Base-by-base conservation (phyloP, 2,797 vertebrate species). In the Chloroceryle amazona region DNA sequence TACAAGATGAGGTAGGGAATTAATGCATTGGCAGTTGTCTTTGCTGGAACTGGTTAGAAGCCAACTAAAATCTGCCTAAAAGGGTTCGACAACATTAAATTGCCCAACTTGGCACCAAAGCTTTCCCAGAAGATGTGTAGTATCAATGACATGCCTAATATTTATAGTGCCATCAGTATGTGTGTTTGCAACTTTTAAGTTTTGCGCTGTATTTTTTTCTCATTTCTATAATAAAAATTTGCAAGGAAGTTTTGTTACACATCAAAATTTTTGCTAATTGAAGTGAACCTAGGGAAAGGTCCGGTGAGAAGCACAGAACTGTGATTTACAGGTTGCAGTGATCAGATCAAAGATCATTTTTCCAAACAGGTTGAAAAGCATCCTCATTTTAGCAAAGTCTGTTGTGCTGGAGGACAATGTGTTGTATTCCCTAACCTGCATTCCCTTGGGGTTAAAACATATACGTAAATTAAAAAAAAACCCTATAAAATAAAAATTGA, bases 41-140 rank as follows among this genome's bases (percentile, higher is more conserved):
- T 97, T 96, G 96, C 97, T 98, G 97, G 95, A 97, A 97, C 96
- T 98, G 97, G 97, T 97, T 97, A 96, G 96, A 96, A 97, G 96
- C 97, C 97, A 98, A 98, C 96, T 97, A 96, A 97, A 97, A 97
- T 98, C 98, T 98, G 96, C 97, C 97, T 98, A 97, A 97, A 97
- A 98, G 98, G 96, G 97, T 97, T 98, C 96, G 97, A 97, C 97
- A 95, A 79, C 96, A 83, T 97, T 96, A 94, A 97, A 97, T 97
- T 95, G 95, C 96, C 97, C 95, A 89, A 94, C 89, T 97, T 97
- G 98, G 98, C 97, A 97, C 87, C 76, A 85, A 76, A 96, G 95
- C 96, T 95, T 85, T 96, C 95, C 95, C 96, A 96, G 95, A 97
- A 97, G 96, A 97, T 97, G 96, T 97, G 96, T 96, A 92, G 95